phyloP scores from a whole-genome alignment of 2,113 vertebrate genomes.

The Fregata magnificens region DNA sequence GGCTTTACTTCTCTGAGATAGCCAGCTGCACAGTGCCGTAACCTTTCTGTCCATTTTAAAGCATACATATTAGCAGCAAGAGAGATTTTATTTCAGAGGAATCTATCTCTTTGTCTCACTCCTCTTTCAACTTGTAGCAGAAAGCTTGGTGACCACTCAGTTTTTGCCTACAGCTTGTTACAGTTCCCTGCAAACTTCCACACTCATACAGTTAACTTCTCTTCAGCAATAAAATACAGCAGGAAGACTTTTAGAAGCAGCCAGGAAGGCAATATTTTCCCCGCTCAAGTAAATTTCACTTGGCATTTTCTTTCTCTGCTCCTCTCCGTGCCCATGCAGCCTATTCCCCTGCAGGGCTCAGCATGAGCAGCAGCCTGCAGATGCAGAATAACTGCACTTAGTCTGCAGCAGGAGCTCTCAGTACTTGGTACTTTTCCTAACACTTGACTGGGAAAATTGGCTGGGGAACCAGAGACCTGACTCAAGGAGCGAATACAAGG shows the following conservation, averaged over 20 bases:
- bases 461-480: not conserved
- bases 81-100: not conserved
- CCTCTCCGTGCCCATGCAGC: not conserved
- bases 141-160: not conserved
- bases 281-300: constrained; percentile 15
- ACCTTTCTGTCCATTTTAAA: not conserved
- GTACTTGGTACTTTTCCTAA: not conserved
- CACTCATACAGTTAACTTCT: not conserved
- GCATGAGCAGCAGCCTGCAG: not conserved
- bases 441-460: constrained; percentile 13
- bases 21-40: not conserved
- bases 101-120: not conserved
- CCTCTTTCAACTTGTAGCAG: not conserved
- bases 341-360: constrained; percentile 33
- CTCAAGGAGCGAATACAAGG: not conserved
- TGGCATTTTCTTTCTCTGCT: not conserved
- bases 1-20: not conserved
- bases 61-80: not conserved
- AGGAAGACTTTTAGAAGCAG: not conserved
- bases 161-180: not conserved
- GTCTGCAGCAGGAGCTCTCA: not conserved
- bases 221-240: not conserved
- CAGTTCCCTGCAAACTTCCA: not conserved
- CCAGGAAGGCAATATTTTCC: not conserved
- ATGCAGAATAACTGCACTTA: not conserved